Evolutionary conservation across 2,888 invertebrate species (phyloP), one percentile per base, ranked within the genome.

Genomic region (Troides helena): DNA sequence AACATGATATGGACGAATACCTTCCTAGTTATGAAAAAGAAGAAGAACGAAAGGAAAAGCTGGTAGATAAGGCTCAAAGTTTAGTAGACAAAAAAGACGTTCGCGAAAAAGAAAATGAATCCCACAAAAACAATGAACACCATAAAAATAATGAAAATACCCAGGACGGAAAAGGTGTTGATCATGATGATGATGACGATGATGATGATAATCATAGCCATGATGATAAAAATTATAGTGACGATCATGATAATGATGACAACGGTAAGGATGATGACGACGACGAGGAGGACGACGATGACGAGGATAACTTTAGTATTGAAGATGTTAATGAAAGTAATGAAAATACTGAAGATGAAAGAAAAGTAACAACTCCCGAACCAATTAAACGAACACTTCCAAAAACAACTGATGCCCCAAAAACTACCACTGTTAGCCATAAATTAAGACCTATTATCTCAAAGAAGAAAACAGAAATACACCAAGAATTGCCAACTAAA

Each of bases 381-480:
- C 86, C 88, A 7, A 85, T 84, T 2, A 90, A 85, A 75, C 82
- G 84, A 39, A 85, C 88, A 14, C 78, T 89, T n/a, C 50, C 74
- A 1, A 81, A 78, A 77, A 90, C 90, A 36, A 90, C 90, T 43
- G 83, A 84, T 70, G 80, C 84, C 63, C 88, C 89, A 18, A 69
- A 74, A 14, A 75, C 83, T 2, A 86, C 88, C 17, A 81, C 81
- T 67, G 82, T 85, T 74, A 76, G 80, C 14, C 81, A 75, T 53
- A 79, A 69, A 67, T 70, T 72, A 8, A 86, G 84, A 72, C 92
- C 92, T 7, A 76, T 83, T 6, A 71, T 91, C 10, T 80, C 82
- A 2, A 86, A 78, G 77, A 92, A 88, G 68, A 89, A 84, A 81
- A 80, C 90, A 58, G 88, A 90, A 82, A 89, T 91, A 67, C 92